Evolutionary conservation across 1,140 invertebrate species (phyloP), one percentile per base, ranked within the genome.

Genomic region (Polyergus mexicanus): DNA sequence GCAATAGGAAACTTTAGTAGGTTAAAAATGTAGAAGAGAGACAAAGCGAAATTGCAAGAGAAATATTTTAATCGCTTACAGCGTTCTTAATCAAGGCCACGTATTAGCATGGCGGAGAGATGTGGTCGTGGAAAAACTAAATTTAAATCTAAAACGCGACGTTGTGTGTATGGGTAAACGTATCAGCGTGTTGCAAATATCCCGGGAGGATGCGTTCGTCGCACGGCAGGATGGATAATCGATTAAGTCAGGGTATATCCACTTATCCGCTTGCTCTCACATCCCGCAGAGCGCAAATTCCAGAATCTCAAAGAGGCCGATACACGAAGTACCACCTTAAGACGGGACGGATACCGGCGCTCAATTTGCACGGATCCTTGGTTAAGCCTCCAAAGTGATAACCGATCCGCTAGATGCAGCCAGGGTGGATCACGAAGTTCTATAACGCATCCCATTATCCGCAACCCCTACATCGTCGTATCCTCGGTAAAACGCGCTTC

Each of bases 181-280:
- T 72, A 81, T 78, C 60, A 69, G 76, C 66, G 86, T 72, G 86
- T 88, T 77, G 66, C 72, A 89, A 77, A 83, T 84, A 89, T 88
- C 87, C 63, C 84, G 87, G 19, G 71, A 69, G 60, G 76, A 76
- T 86, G 88, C 88, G 85, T 86, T 89, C 77, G 77, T 86, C 87
- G 87, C 88, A 89, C 78, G 80, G 86, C 88, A 84, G 88, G 60
- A 86, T 65, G 78, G 88, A 89, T 89, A 89, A 89, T 89, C 88
- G 88, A 89, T 89, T 89, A 89, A 89, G 78, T 81, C 68, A 28
- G 1, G 62, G 77, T 78, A 89, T 84, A 89, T 89, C 74, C 88
- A 89, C 78, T 89, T 89, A 86, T 68, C 62, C 66, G 88, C 72
- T 88, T 54, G 85, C 81, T 89, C 71, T 74, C 84, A 65, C 84